Evolutionary conservation across 2,797 vertebrate genomes (phyloP), one percentile per base, ranked within the genome.

Genomic region (Phaenicophaeus curvirostris): DNA sequence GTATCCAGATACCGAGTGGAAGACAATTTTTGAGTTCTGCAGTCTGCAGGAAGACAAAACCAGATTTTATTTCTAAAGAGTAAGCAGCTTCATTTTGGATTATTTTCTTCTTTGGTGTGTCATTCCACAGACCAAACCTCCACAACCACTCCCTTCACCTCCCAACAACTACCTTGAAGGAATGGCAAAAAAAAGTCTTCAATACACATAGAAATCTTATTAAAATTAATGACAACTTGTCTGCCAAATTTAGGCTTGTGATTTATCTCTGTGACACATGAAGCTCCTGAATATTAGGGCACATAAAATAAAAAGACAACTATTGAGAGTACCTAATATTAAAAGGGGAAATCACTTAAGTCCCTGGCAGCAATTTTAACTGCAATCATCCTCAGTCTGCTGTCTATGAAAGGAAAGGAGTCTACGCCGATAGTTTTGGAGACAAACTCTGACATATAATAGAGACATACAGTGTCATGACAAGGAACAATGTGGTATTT

Each of bases 381-480:
- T 46, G 15, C 14, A 19, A 6, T 28, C 3, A 42, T 41, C 15
- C 14, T 66, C 9, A 20, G 0, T 11, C 44, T 4, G 0, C 7
- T 73, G 15, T 69, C 15, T 37, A 23, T 31, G 5, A 15, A 9
- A 35, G 50, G 21, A 58, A 5, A 41, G 18, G 19, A 80, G 21
- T 25, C 6, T 24, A 3, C 11, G 16, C 44, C 11, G 44, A 13
- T 2, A 46, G 25, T 50, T 20, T 8, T 8, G 61, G 24, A 55
- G 18, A 21, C n/a, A 59, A 24, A 44, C 42, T 48, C 46, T 85
- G 21, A 19, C 39, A 5, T 48, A 30, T 48, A 23, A 25, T 2
- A 88, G 27, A 75, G 19, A 50, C 16, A 39, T 50, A 61, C 2
- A 59, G 13, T 46, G 9, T n/a, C 5, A 4, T n/a, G 28, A 65